These are phyloP conservation scores for Pogonomyrmex californicus DNA, from an alignment of 1,140 invertebrate species.

Conservation along the genomic window DNA sequence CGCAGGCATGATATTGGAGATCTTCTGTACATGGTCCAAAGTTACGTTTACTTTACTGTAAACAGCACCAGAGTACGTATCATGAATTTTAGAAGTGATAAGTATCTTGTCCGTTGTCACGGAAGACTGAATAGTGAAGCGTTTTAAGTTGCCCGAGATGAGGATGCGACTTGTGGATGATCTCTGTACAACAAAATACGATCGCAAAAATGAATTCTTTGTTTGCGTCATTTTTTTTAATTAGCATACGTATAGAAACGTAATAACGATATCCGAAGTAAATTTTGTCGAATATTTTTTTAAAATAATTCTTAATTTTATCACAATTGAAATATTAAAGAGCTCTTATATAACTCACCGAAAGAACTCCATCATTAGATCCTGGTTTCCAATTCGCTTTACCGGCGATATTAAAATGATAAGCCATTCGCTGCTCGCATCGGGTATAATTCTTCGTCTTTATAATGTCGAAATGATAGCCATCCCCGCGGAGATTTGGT, in stretches of 20 bases:
- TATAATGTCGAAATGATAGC: conserved; percentile 87
- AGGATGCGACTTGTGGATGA: conserved; percentile 87
- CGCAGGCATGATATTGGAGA: conserved; percentile 28
- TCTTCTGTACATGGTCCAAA: conserved; percentile 82
- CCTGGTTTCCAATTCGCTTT: conserved; percentile 82
- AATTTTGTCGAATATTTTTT: background rate
- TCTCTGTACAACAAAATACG: conserved; percentile 78
- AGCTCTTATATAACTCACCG: conserved; percentile 79
- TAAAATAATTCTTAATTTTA: background rate
- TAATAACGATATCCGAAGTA: background rate
- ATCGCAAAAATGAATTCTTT: background rate
- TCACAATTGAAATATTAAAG: background rate
- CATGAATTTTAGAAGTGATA: conserved; percentile 86
- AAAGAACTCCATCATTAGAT: conserved; percentile 87
- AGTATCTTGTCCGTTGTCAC: conserved; percentile 88
- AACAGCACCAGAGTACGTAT: conserved; percentile 86
- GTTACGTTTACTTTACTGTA: conserved; percentile 88
- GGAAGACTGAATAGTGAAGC: conserved; percentile 89
- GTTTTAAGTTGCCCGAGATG: conserved; percentile 86
- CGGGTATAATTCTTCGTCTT: conserved; percentile 90
- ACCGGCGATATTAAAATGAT: conserved; percentile 87
- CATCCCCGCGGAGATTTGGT: conserved; percentile 84
- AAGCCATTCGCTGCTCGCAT: conserved; percentile 88
- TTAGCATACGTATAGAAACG: background rate
- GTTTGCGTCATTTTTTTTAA: background rate